Conservation (phyloP, 2,113 vertebrate species). For the Alaudala cheleensis region DNA sequence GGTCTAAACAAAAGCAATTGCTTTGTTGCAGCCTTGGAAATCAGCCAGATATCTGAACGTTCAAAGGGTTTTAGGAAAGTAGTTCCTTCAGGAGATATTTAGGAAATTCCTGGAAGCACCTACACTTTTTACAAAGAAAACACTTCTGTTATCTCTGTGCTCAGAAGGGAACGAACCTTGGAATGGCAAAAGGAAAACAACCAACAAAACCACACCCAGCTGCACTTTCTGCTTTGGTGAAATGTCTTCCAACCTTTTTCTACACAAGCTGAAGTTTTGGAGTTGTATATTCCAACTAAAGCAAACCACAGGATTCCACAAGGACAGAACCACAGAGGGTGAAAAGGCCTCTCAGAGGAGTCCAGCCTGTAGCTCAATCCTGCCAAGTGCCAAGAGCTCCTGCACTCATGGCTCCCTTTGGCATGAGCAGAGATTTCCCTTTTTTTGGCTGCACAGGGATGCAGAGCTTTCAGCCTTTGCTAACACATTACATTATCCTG, state of each 20-base stretch:
- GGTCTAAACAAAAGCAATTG: not conserved
- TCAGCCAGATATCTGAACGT: not conserved
- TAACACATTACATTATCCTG: not conserved
- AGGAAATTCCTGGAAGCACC: not conserved
- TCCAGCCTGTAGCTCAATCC: not conserved
- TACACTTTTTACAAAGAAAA: not conserved
- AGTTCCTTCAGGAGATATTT: not conserved
- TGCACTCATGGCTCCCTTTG: not conserved
- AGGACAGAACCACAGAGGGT: not conserved
- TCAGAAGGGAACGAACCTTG: not conserved
- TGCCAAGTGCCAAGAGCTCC: not conserved
- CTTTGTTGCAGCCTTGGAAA: not conserved
- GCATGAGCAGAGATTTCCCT: no score
- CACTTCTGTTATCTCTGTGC: not conserved
- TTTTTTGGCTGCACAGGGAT: not conserved
- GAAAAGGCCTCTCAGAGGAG: not conserved
- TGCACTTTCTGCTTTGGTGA: not conserved
- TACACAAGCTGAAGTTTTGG: not conserved
- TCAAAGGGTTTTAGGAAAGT: not conserved
- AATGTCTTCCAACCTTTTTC: not conserved
- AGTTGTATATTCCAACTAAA: not conserved
- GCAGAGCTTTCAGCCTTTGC: not conserved
- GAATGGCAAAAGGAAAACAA: not conserved
- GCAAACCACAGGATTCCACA: not conserved
- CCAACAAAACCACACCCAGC: not conserved